Evolutionary conservation across 2,113 vertebrate species (phyloP), one percentile per base, ranked within the genome.

Genomic region (Sinocyclocheilus rhinocerous): DNA sequence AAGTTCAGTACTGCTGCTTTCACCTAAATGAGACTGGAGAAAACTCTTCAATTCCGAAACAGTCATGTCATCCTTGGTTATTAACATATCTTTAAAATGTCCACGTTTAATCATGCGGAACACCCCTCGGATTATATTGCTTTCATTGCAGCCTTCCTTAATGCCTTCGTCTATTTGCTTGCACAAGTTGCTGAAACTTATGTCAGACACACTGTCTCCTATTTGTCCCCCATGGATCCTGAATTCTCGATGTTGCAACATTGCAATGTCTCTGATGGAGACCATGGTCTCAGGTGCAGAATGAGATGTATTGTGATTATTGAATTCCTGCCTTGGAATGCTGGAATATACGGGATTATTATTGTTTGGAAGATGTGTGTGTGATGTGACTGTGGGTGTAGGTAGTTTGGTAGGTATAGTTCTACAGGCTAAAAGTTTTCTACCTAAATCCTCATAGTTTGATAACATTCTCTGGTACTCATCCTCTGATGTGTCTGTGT

Each of bases 151-250:
- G 8, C 55, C 45, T 24, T 87, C 81, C 57, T 76, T 87, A 7
- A 87, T 24, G 12, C 86, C 86, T 73, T 84, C 86, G 57, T 84
- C 81, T 29, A 87, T 84, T 33, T 87, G 82, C 20, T 50, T 65
- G 50, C 33, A 67, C 26, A 84, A 39, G 33, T 63, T 87, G 73
- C 45, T 83, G 45, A 52, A 84, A 11, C 45, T 48, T 48, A 29
- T 65, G 36, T 85, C 86, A 50, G 75, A 69, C 26, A 24, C 22
- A 24, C 26, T 36, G n/a, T 81, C 57, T 24, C 63, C 24, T 82
- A 72, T 83, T 22, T 90, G 85, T 39, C 89, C 85, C 12, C 86
- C 75, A 5, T 89, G 81, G 6, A 89, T 76, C 42, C 86, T 89
- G 3, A 90, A 83, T 10, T 90, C 88, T 79, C 65, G 48, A 1